Conservation (phyloP, 2,888 invertebrate genomes). For the Phlogophora meticulosa region DNA sequence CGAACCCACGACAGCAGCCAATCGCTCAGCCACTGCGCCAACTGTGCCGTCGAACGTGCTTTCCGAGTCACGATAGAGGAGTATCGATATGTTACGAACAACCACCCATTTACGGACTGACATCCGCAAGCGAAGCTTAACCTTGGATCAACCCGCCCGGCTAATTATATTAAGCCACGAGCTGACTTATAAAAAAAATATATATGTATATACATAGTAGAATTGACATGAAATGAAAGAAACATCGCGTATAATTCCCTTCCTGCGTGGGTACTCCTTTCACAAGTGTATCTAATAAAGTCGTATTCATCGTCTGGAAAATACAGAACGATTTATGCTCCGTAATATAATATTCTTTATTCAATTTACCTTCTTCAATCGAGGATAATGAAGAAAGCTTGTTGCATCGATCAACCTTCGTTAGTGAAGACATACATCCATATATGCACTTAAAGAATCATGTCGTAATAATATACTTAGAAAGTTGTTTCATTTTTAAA, state of each 20-base stretch:
- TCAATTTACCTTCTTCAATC: conserved; percentile 17
- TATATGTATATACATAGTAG: too few relatives aligned
- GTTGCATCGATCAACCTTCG: conserved; percentile 22
- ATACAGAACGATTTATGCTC: neutral
- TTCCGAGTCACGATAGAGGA: too few relatives aligned
- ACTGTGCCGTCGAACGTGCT: too few relatives aligned
- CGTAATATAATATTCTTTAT: neutral
- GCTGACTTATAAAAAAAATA: too few relatives aligned
- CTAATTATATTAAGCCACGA: too few relatives aligned
- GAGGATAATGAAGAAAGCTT: conserved; percentile 24
- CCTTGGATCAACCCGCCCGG: too few relatives aligned
- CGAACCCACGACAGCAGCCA: too few relatives aligned
- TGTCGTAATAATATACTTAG: neutral
- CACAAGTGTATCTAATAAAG: conserved; percentile 5
- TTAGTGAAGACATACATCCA: conserved; percentile 7
- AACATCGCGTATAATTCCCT: neutral
- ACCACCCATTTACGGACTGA: too few relatives aligned
- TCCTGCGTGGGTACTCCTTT: neutral
- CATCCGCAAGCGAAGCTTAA: too few relatives aligned
- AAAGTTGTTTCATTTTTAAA: too few relatives aligned
- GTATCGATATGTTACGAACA: too few relatives aligned
- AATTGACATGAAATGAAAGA: neutral
- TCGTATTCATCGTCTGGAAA: conserved; percentile 10
- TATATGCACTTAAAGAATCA: conserved; percentile 23
- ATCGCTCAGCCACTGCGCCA: too few relatives aligned